phyloP scores from a whole-genome alignment of 2,888 invertebrate species.

The Myopa testacea region DNA sequence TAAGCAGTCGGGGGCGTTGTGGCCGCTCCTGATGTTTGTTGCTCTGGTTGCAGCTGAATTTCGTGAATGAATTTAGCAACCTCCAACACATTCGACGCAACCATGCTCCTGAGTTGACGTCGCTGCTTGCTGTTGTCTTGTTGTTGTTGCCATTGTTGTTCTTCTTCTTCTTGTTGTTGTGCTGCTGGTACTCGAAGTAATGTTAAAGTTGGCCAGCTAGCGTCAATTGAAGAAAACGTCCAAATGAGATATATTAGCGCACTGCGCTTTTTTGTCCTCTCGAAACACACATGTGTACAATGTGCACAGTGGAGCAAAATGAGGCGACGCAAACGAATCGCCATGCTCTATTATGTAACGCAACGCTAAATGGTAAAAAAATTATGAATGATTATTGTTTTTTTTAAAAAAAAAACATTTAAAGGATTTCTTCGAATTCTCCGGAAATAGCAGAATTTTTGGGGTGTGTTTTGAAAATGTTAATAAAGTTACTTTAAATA shows the following conservation, averaged over 20 bases:
- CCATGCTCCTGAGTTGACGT: background rate
- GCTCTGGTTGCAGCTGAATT: background rate
- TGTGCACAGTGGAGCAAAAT: background rate
- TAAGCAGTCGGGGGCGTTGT: conserved; percentile 3
- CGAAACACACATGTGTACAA: background rate
- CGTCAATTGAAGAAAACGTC: background rate
- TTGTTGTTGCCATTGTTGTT: conserved; percentile 23
- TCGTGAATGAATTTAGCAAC: conserved; percentile 3
- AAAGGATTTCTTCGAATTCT: no score
- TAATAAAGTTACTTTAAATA: no score
- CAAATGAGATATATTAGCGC: conserved; percentile 15
- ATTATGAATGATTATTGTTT: no score
- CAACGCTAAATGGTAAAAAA: no score
- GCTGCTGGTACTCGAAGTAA: conserved; percentile 1
- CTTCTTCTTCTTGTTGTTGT: conserved; percentile 8
- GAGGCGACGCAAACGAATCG: no score
- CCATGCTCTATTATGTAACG: no score
- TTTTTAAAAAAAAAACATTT: no score
- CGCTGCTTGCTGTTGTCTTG: conserved; percentile 7
- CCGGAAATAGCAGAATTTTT: no score
- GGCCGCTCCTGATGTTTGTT: background rate
- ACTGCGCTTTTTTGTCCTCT: background rate
- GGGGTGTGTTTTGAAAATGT: no score
- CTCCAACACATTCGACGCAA: background rate
- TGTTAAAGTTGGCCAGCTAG: conserved; percentile 29